Conservation (phyloP, 2,113 vertebrate species). For the Paratilapia polleni region DNA sequence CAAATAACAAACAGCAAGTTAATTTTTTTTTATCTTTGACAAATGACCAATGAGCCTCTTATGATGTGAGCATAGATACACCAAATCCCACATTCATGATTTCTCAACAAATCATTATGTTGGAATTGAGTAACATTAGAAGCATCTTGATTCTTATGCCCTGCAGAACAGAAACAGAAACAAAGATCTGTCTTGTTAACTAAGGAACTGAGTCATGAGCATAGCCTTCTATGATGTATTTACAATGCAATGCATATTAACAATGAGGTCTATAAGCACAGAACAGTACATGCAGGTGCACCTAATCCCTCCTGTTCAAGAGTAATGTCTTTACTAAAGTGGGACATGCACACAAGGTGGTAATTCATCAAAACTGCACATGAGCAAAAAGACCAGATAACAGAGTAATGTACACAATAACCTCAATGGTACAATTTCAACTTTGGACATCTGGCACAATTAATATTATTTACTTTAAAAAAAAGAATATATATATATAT, state of each 20-base stretch:
- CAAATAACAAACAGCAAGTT: not conserved
- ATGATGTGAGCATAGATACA: not conserved
- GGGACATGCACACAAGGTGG: not conserved
- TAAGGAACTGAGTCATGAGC: not conserved
- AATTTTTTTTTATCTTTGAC: not conserved
- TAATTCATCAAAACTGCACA: conserved; percentile 23
- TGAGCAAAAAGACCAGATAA: conserved; percentile 5
- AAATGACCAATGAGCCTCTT: not conserved
- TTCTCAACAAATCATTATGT: not conserved
- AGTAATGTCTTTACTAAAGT: conserved; percentile 26
- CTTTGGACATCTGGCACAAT: not conserved
- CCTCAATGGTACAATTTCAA: not conserved
- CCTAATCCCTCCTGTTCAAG: conserved; percentile 18
- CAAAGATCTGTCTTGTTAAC: not conserved
- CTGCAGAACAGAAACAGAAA: not conserved
- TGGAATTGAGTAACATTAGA: not conserved
- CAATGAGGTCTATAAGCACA: not conserved
- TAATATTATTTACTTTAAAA: not conserved
- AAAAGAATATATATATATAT: too few species aligned
- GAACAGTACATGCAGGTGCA: conserved; percentile 24
- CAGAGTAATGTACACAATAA: not conserved
- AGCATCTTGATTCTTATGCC: not conserved
- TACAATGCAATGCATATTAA: too few species aligned
- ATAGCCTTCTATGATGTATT: not conserved
- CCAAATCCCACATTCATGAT: not conserved